Conservation (phyloP, 2,888 invertebrate genomes). For the Drosophila pseudotakahashii region DNA sequence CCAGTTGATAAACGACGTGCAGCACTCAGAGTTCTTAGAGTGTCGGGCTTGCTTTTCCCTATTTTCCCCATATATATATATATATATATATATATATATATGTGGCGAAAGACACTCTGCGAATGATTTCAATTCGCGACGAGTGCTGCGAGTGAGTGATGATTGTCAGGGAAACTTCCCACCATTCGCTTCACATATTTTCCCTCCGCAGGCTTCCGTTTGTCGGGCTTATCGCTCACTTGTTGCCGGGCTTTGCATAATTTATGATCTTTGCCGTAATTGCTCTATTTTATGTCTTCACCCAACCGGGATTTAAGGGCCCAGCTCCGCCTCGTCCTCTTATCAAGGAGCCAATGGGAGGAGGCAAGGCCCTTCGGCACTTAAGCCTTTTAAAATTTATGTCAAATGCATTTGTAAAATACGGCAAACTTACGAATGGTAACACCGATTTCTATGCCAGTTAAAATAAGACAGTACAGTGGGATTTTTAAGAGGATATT, state of each 20-base stretch:
- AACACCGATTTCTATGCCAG: conserved; percentile 73
- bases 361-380: conserved; percentile 37
- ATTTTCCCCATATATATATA: conserved; percentile 6
- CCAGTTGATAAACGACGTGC: conserved; percentile 73
- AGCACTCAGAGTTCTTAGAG: conserved; percentile 53
- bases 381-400: conserved; percentile 78
- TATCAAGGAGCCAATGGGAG: conserved; percentile 49
- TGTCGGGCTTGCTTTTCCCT: conserved; percentile 39
- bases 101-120: conserved; percentile 27
- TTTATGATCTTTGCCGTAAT: conserved; percentile 73
- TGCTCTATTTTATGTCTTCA: conserved; percentile 71
- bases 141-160: conserved; percentile 60
- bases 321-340: conserved; percentile 35
- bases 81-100: conserved; percentile 5
- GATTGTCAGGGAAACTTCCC: conserved; percentile 60
- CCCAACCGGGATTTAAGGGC: conserved; percentile 59
- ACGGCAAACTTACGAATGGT: conserved; percentile 76
- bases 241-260: conserved; percentile 71
- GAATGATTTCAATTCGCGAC: conserved; percentile 54
- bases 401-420: conserved; percentile 80
- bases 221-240: conserved; percentile 60
- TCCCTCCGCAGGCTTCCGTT: conserved; percentile 6
- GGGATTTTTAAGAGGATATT: conserved; percentile 7
- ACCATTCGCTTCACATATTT: conserved; percentile 8
- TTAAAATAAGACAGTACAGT: conserved; percentile 64